Conservation (phyloP, 2,888 invertebrate species). For the Achlya flavicornis region DNA sequence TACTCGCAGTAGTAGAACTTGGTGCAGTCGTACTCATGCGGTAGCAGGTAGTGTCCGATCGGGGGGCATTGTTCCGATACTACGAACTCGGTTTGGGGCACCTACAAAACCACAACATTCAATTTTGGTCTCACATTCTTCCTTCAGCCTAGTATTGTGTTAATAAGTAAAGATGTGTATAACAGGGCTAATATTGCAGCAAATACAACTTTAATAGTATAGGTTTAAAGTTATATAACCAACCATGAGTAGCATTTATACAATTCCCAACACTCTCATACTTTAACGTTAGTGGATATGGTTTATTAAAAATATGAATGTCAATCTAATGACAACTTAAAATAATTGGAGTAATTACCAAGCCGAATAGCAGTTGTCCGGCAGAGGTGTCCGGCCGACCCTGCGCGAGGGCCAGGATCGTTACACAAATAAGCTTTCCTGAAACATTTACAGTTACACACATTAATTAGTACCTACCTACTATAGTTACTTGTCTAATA, state of each 20-base stretch:
- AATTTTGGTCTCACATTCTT: too few species aligned
- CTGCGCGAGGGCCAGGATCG: slow-evolving; percentile 10
- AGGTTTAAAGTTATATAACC: too few species aligned
- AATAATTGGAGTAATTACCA: neutral
- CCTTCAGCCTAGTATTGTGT: neutral
- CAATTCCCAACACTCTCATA: too few species aligned
- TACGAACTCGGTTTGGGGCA: slow-evolving; percentile 66
- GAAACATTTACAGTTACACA: neutral
- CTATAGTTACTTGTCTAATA: too few species aligned
- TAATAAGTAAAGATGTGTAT: neutral
- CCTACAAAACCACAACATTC: neutral
- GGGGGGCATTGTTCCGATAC: slow-evolving; percentile 56
- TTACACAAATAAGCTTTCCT: neutral
- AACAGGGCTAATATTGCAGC: neutral
- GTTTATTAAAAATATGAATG: too few species aligned
- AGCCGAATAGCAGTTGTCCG: neutral
- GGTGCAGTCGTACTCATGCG: slow-evolving; percentile 47
- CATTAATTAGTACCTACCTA: too few species aligned
- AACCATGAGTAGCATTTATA: too few species aligned
- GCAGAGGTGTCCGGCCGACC: slow-evolving; percentile 5
- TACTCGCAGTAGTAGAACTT: slow-evolving; percentile 54
- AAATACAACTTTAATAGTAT: too few species aligned
- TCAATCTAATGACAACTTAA: neutral
- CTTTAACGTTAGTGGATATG: too few species aligned
- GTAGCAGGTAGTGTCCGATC: slow-evolving; percentile 75